These are phyloP conservation scores for Tenthredo mesomela DNA, from an alignment of 2,888 invertebrate species.

Conservation along the genomic window DNA sequence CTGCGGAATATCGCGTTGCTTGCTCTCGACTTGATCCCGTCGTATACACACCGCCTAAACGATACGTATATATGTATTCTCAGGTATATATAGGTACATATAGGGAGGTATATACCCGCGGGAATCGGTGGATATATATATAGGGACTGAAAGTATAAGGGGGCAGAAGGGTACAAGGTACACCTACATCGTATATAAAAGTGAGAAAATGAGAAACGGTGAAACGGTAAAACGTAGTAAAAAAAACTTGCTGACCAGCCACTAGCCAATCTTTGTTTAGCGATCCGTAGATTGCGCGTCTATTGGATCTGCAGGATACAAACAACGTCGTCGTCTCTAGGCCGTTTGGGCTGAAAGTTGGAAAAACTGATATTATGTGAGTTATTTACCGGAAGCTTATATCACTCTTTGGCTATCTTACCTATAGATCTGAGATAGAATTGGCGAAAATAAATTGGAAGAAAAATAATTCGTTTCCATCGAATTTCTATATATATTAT, in stretches of 20 bases:
- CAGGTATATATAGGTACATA: background rate
- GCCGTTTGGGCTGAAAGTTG: background rate
- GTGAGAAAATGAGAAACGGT: constrained; percentile 42
- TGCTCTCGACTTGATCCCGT: constrained; percentile 27
- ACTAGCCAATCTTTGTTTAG: constrained; percentile 47
- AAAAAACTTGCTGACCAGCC: constrained; percentile 48
- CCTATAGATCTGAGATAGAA: background rate
- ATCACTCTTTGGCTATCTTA: constrained; percentile 14
- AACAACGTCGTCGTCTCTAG: constrained; percentile 26
- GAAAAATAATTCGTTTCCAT: background rate
- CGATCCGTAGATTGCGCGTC: constrained; percentile 34
- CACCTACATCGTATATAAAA: constrained; percentile 1
- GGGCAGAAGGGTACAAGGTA: background rate
- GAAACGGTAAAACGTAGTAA: constrained; percentile 33
- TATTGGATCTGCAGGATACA: constrained; percentile 25
- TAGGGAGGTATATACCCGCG: background rate
- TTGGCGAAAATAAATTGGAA: background rate
- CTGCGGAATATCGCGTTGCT: constrained; percentile 51
- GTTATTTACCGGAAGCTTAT: constrained; percentile 31
- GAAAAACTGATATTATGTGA: background rate
- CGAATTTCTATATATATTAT: no score
- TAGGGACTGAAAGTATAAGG: background rate
- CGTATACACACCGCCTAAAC: background rate
- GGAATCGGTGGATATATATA: background rate
- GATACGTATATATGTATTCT: background rate